Evolutionary conservation across 2,888 invertebrate genomes (phyloP).

Genomic region (Meta bourneti): DNA sequence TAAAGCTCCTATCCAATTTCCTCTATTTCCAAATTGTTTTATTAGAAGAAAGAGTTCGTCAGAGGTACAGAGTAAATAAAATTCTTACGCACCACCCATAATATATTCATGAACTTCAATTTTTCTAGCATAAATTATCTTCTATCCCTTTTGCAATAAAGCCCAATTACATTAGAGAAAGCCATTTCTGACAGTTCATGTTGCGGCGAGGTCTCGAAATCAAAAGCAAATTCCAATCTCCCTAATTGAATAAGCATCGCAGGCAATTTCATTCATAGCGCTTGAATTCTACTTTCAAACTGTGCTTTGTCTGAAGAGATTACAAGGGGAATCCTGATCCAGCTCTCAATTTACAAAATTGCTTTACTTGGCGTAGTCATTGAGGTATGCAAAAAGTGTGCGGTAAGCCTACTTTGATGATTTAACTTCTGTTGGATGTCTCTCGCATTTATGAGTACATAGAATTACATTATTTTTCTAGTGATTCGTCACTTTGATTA

Average conservation of each 20-base stretch:
- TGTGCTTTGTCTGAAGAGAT: background rate
- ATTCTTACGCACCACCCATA: background rate
- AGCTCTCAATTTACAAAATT: background rate
- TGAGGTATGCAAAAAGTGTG: background rate
- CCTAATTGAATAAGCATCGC: background rate
- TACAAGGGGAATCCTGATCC: background rate
- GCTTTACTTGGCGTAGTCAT: background rate
- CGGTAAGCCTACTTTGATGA: background rate
- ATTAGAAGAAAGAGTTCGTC: too few species aligned
- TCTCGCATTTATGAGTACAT: background rate
- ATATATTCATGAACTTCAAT: background rate
- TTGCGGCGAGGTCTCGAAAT: background rate
- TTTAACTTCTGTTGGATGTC: background rate
- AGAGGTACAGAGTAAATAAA: too few species aligned
- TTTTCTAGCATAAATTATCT: background rate
- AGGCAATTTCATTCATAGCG: background rate
- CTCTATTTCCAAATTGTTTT: too few species aligned
- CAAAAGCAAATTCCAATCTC: background rate
- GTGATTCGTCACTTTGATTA: too few species aligned
- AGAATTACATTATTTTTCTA: too few species aligned
- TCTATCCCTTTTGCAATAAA: background rate
- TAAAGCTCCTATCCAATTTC: too few species aligned
- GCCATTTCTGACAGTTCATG: background rate
- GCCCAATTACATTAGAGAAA: background rate
- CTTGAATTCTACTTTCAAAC: background rate